Evolutionary conservation across 1,140 invertebrate species (phyloP), one percentile per base, ranked within the genome.

Genomic region (Cydia pomonella): DNA sequence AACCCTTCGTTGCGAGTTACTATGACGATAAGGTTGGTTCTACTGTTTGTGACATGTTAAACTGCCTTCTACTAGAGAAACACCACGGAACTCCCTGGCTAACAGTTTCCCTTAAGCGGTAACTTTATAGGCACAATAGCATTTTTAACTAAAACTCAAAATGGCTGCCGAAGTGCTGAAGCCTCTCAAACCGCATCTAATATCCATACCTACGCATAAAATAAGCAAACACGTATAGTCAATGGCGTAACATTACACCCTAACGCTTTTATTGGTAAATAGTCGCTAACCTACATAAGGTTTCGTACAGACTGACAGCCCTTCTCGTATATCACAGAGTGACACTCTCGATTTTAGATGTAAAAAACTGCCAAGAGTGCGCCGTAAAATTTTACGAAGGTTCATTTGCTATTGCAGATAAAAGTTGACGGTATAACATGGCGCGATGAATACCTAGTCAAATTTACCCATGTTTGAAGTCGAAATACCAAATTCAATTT

Each of bases 291-390:
- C 73, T 75, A 77, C 78, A 77, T 82, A 82, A 81, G 84, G 84
- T 79, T 85, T 85, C 84, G 13, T 59, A 72, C 74, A 59, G 75
- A 75, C 64, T 80, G 79, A 76, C 82, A 79, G 44, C 59, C 71
- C 71, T 50, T 80, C 66, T 81, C 82, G 74, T 79, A 85, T 82
- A 76, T 77, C 78, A 29, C 50, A 71, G 73, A 82, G 75, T 84
- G 83, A 87, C 84, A 86, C 81, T 82, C 75, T 76, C 75, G 84
- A 86, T 87, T 91, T 83, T 82, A 81, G 75, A 74, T 82, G 75
- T 83, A 87, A 87, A 82, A 33, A 69, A 69, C 27, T 29, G 29
- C 1, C 29, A 69, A 33, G 64, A 41, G 64, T 33, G 27, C 27
- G 18, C 29, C n/a, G 53, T 59, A 6, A 23, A 21, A 23, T 59